Base-by-base conservation (phyloP, 2,113 vertebrate genomes). In the Arothron firmamentum region DNA sequence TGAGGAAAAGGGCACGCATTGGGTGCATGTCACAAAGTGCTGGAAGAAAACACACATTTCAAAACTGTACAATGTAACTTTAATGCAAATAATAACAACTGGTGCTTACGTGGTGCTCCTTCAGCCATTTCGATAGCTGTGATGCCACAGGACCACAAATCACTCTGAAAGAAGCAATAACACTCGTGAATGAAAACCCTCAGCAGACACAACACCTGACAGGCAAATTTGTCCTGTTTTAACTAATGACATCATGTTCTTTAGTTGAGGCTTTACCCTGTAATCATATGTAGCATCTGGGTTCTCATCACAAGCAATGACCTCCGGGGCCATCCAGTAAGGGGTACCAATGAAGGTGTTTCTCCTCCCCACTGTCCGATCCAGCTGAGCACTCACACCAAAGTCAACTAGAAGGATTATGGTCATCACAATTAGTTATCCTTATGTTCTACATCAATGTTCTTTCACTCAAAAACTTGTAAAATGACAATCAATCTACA, bases 1-100 rank as follows among this genome's bases (percentile, higher is more conserved):
- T 99, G 84, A 99, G 95, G 90, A 98, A 99, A 77, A 99, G 93
- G 0, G 96, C 97, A 87, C 97, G 92, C 97, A 99, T 99, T 2
- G 97, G 97, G 71, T 99, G 97, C 97, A 99, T 99, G 89, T 99
- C 97, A 74, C 97, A 99, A 72, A 99, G 94, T 0, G 97, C 96
- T 99, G 87, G 21, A n/a, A 47, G 45, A n/a, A 47, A 47, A 47
- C 5, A n/a, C n/a, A 38, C 34, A 38, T 38, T 38, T 38, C 34
- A 38, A 38, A 38, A 38, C 9, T 10, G 34, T 12, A 38, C 2
- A 9, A 38, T 2, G 11, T 11, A 38, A 38, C 34, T 12, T 38
- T 38, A 38, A n/a, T 47, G 45, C 15, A 47, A n/a, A n/a, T 1
- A 34, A 3, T 34, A 56, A 10, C 8, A 66, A 14, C 0, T 2